Evolutionary conservation across 2,888 invertebrate genomes (phyloP), one percentile per base, ranked within the genome.

Genomic region (Tortrix viridana): DNA sequence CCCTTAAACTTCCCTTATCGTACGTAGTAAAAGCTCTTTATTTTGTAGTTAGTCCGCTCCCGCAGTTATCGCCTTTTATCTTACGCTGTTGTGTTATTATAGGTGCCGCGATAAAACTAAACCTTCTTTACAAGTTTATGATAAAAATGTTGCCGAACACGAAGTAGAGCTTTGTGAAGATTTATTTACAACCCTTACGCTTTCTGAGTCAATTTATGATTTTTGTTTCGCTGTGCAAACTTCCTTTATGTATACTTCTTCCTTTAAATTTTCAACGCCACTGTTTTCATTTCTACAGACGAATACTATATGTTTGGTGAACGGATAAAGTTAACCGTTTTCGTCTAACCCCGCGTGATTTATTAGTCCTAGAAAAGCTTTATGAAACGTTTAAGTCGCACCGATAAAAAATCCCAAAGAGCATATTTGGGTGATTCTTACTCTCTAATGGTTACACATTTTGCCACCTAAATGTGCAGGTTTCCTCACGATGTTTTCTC

Each of bases 1-100:
- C 86, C 85, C 88, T 87, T 86, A 88, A 91, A 90, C 83, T 90
- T 89, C 84, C 82, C 90, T 91, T 91, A 91, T 91, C 91, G 87
- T 83, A 84, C 82, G 81, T 84, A 88, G 87, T 89, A 85, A 87
- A 84, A 78, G 84, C 88, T 89, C 91, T 89, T 89, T 91, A 91
- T 90, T 89, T 90, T 84, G 88, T 90, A 89, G 89, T 90, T 90
- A 88, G 85, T 79, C 78, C 79, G 77, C 78, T 80, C 52, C 76
- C 76, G 74, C 80, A 80, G 83, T 89, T 89, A 86, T 86, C 88
- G 84, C 80, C 82, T 86, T 84, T 86, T 85, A 86, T 88, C 85
- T 85, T 75, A 71, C 72, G 66, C 67, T 60, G 66, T 72, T 66
- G 67, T 68, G 70, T 75, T 78, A 72, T 77, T 78, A 76, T 57